These are phyloP conservation scores for Neolamprologus toae DNA, from an alignment of 2,113 vertebrate genomes.

Conservation along the genomic window DNA sequence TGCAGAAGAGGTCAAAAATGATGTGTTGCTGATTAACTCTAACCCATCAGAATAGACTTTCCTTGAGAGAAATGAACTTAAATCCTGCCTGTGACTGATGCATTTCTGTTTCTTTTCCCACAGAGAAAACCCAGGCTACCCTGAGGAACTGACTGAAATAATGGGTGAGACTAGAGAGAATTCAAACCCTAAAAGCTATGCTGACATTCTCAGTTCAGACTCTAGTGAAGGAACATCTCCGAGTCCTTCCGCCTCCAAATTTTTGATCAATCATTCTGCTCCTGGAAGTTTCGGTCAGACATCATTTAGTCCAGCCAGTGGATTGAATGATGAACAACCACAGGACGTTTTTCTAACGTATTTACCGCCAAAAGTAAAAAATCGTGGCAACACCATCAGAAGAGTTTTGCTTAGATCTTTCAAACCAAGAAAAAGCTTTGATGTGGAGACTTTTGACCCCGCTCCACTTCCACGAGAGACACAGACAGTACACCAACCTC, in stretches of 20 bases:
- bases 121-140: slow-evolving; percentile 23
- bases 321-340: not conserved
- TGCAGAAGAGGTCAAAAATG: not conserved
- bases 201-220: not conserved
- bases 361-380: not conserved
- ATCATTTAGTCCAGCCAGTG: not conserved
- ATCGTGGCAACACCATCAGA: not conserved
- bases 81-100: not conserved
- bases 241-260: not conserved
- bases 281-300: not conserved
- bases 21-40: not conserved
- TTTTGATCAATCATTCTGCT: not conserved
- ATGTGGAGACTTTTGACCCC: not conserved
- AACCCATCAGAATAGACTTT: not conserved
- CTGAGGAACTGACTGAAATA: not conserved
- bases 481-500: not conserved
- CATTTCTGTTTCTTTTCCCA: not conserved
- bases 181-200: not conserved
- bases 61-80: not conserved
- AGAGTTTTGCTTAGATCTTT: slow-evolving; percentile 31
- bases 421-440: not conserved
- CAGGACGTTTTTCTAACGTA: not conserved
- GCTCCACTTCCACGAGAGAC: not conserved
- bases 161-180: not conserved
- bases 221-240: not conserved